Base-by-base conservation (phyloP, 64 coral and sea anemone genomes). In the Montipora foliosa region DNA sequence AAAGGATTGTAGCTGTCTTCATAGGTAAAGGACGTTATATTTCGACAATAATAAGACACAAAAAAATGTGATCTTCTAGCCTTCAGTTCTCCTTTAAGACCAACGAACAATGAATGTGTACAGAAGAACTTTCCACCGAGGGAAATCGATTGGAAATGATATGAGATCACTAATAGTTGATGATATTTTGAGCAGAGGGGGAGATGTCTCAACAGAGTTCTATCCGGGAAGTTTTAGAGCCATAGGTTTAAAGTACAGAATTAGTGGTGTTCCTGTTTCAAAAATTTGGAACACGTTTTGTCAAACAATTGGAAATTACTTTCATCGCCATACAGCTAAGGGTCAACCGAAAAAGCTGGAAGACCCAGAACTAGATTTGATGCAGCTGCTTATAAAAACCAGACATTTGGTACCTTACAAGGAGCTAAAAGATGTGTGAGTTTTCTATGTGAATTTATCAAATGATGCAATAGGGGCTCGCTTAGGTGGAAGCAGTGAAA, bases 281-380 rank as follows among this genome's bases (percentile, higher is more conserved):
- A 64, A 64, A 4, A 16, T 64, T 12, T 73, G 69, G 69, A 73
- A 73, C 19, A 73, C 69, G 19, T 73, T 73, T 73, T 73, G 69
- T 73, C 69, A 73, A 73, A 73, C 69, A 10, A 2, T 17, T 22
- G 69, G 22, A 73, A 73, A 73, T 73, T n/a, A 22, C 21, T n/a
- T n/a, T 73, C 69, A n/a, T n/a, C 19, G 1, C 24, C 0, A 0
- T 73, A 10, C 69, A 73, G 69, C 69, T 22, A 73, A 3, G 69
- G 69, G 2, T 73, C n/a, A 73, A 29, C 69, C 69, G 69, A 73
- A 73, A 73, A 73, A n/a, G 69, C 69, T 73, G 21, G 69, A 73
- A n/a, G 77, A 79, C 5, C 77, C 77, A 50, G 77, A 79, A 79
- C 77, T 79, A 79, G 77, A 79, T 50, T 79, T 79, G 77, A 47